Percentiles rank a stretch among this genome's conserved stretches.
Conservation (phyloP, 92 coral and sea anemone species). For the Zoanthus sansibaricus region DNA sequence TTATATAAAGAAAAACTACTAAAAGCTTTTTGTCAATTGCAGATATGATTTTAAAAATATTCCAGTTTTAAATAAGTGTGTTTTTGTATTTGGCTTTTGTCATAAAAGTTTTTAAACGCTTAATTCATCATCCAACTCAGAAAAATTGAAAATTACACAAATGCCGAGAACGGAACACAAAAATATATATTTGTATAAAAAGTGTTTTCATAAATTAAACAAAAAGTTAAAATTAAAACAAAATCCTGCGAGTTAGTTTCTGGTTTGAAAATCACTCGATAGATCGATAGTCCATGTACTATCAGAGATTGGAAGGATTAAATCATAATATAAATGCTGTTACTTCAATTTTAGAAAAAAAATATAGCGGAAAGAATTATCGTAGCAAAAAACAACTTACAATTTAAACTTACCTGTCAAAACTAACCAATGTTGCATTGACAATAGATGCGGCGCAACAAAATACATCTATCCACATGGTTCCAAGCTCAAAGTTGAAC, state of each 20-base stretch:
- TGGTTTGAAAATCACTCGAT: no score
- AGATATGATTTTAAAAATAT: neutral
- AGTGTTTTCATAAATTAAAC: no score
- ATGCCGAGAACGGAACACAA: no score
- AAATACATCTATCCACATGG: conserved; percentile 80
- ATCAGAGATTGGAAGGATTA: neutral
- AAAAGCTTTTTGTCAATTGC: no score
- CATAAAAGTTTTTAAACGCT: no score
- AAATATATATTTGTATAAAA: no score
- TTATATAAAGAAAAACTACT: neutral
- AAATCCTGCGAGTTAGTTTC: no score
- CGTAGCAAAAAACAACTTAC: neutral
- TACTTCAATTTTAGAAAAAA: neutral
- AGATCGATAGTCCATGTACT: no score
- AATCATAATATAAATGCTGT: neutral
- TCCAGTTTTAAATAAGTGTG: neutral
- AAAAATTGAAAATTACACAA: no score
- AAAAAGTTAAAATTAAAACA: no score
- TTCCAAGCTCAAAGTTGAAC: conserved; percentile 61
- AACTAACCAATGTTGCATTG: conserved; percentile 80
- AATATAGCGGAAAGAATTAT: neutral
- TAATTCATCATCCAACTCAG: no score
- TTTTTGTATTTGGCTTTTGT: no score
- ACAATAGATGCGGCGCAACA: conserved; percentile 84
- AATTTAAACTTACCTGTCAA: conserved; percentile 62